phyloP scores from a whole-genome alignment of 2,797 vertebrate genomes.

The Steatocranus sp. region DNA sequence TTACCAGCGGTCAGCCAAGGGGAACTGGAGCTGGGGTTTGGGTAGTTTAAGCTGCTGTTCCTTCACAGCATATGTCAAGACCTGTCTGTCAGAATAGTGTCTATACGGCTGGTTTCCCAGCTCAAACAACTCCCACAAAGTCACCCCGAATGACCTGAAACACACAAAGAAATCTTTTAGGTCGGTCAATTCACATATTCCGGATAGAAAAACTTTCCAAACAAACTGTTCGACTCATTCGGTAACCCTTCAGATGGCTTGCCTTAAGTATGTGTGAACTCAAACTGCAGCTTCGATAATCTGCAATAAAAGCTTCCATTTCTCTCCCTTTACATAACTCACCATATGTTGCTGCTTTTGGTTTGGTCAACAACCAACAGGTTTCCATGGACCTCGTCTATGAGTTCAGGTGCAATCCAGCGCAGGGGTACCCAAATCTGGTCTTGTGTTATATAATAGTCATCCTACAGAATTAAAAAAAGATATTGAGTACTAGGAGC shows the following conservation, averaged over 20 bases:
- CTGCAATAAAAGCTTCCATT: neutral
- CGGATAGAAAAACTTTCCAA: neutral
- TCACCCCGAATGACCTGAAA: conserved; percentile 91
- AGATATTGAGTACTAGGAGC: neutral
- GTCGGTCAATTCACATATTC: neutral
- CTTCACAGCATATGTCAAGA: conserved; percentile 91
- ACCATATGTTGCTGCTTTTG: conserved; percentile 97
- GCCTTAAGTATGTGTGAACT: neutral
- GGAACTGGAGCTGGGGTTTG: conserved; percentile 87
- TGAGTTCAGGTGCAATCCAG: conserved; percentile 97
- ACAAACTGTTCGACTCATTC: neutral
- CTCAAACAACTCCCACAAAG: conserved; percentile 96
- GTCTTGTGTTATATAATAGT: conserved; percentile 95
- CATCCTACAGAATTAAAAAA: conserved; percentile 76
- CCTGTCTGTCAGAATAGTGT: conserved; percentile 92
- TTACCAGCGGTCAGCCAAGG: conserved; percentile 93
- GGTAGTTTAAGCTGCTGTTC: conserved; percentile 96
- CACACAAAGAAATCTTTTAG: neutral
- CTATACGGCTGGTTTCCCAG: conserved; percentile 91
- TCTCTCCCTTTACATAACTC: conserved; percentile 32
- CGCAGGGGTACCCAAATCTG: conserved; percentile 98
- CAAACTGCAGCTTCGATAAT: neutral
- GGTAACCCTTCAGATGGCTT: neutral
- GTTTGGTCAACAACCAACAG: conserved; percentile 94
- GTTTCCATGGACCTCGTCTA: conserved; percentile 96